A percentile compares a stretch with the other conserved stretches of the same genome.
Conservation (phyloP, 2,797 vertebrate species). For the Pterois miles region DNA sequence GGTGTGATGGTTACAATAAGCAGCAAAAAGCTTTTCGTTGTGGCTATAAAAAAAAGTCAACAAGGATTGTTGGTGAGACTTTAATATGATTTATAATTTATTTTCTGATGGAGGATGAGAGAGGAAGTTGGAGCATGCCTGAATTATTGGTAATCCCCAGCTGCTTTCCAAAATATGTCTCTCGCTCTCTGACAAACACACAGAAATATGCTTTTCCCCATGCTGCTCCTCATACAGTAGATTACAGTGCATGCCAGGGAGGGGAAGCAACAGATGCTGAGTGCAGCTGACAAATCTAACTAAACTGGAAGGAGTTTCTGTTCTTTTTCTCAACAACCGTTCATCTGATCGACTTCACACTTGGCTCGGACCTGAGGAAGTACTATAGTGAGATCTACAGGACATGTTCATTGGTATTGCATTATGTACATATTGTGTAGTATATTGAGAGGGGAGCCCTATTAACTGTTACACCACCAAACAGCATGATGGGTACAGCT, state of each 20-base stretch:
- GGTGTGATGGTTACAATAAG: neutral
- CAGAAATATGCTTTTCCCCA: neutral
- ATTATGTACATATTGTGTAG: too few species aligned
- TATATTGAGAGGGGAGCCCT: too few species aligned
- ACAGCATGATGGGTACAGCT: neutral
- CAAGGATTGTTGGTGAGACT: neutral
- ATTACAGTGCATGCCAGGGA: neutral
- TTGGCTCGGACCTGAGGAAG: neutral
- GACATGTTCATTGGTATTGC: neutral
- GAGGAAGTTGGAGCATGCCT: neutral
- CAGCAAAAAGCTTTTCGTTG: neutral
- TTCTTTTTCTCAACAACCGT: neutral
- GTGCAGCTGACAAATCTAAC: conserved; percentile 15
- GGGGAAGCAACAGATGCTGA: neutral
- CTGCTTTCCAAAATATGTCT: conserved; percentile 8
- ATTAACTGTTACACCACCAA: too few species aligned
- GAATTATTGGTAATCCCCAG: conserved; percentile 15
- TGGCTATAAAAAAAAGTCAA: neutral
- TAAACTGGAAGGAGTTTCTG: neutral
- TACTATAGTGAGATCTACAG: neutral
- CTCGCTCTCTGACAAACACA: neutral
- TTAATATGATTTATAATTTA: neutral
- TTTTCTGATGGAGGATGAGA: neutral
- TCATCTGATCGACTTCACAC: neutral
- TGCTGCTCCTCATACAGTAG: neutral